Conservation (phyloP, 2,888 invertebrate genomes). For the Sepioteuthis lessoniana region DNA sequence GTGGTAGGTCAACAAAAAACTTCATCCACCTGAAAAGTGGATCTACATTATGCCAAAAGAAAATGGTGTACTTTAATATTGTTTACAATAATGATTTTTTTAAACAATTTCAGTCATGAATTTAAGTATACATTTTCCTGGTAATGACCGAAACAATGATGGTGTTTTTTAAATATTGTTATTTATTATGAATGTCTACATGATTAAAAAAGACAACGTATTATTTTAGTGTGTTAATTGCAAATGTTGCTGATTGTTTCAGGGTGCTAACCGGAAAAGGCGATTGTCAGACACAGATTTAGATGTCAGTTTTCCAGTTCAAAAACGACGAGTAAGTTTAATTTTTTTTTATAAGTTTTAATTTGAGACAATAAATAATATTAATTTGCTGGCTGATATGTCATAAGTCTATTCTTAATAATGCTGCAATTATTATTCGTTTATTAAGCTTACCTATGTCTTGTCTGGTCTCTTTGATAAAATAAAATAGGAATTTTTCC, state of each 20-base stretch:
- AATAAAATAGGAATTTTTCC: too few species aligned
- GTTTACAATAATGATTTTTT: not conserved
- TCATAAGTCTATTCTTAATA: constrained; percentile 3
- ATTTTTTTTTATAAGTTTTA: not conserved
- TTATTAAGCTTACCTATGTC: not conserved
- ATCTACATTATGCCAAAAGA: not conserved
- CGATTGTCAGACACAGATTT: constrained; percentile 81
- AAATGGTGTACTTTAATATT: not conserved
- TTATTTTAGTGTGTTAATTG: not conserved
- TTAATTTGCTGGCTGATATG: not conserved
- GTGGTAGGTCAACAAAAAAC: not conserved
- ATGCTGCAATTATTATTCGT: not conserved
- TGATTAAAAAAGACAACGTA: not conserved
- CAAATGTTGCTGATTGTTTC: not conserved
- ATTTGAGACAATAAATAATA: not conserved
- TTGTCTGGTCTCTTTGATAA: too few species aligned
- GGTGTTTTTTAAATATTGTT: not conserved
- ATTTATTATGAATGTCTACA: not conserved
- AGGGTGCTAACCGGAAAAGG: constrained; percentile 56
- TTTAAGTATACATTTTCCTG: not conserved
- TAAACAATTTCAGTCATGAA: not conserved
- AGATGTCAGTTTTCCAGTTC: constrained; percentile 76
- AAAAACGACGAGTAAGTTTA: constrained; percentile 58
- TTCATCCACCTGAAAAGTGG: not conserved
- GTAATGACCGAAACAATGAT: not conserved